phyloP scores from a whole-genome alignment of 2,113 vertebrate species.

The Xiphophorus hellerii region DNA sequence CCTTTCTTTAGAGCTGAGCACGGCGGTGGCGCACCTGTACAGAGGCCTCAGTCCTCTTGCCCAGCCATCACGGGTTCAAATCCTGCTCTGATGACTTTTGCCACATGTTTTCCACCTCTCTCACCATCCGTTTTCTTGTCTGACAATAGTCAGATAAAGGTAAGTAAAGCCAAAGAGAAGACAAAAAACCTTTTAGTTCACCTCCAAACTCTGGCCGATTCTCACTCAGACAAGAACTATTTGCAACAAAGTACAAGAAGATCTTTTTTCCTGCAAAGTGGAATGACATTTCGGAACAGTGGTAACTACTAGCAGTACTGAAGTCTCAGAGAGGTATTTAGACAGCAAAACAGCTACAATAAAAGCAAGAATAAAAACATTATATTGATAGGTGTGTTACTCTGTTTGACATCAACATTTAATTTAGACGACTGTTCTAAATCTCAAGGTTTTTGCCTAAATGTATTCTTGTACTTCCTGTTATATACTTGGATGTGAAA shows the following conservation, averaged over 20 bases:
- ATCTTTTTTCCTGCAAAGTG: background rate
- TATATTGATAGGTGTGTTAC: background rate
- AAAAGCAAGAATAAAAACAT: background rate
- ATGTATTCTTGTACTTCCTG: background rate
- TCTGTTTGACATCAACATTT: background rate
- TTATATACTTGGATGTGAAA: no score
- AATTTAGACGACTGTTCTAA: background rate
- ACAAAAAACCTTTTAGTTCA: background rate
- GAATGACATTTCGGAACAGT: constrained; percentile 1
- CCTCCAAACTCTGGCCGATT: background rate
- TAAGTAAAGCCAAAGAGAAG: no score
- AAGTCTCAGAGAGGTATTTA: background rate
- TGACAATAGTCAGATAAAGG: no score
- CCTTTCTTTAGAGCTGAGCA: no score
- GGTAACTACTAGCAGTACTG: background rate
- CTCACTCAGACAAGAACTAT: background rate
- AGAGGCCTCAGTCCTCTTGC: no score
- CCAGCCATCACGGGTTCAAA: no score
- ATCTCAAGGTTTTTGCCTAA: no score
- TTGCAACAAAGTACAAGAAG: no score
- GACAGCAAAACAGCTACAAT: background rate
- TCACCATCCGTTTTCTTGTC: no score
- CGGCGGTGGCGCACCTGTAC: no score
- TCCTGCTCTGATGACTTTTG: no score
- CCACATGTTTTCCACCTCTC: no score